These are phyloP conservation scores for Oenanthe oenanthe DNA, from an alignment of 2,113 vertebrate genomes.

Conservation along the genomic window DNA sequence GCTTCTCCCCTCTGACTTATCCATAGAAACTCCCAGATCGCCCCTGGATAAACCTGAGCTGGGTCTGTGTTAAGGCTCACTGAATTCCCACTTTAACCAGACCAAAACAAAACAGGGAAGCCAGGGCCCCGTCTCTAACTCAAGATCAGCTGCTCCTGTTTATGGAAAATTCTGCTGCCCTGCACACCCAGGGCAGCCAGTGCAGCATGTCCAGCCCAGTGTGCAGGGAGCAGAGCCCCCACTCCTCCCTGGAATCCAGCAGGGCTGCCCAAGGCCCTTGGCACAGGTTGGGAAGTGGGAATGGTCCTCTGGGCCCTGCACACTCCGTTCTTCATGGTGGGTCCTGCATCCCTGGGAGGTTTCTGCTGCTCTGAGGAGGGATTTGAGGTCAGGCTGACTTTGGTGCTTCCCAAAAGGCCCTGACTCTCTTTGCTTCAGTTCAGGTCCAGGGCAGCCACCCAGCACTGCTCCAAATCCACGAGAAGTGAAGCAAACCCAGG, in stretches of 20 bases:
- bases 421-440: background rate
- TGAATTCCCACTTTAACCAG: background rate
- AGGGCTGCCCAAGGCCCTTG: background rate
- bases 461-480: background rate
- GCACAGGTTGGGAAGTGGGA: accelerated
- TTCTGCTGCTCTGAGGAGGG: background rate
- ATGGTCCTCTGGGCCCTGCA: background rate
- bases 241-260: background rate
- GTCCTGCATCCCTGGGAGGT: background rate
- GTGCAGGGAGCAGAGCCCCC: accelerated
- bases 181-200: accelerated
- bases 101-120: background rate
- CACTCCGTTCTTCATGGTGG: accelerated
- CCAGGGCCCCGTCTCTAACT: accelerated
- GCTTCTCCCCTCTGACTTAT: accelerated
- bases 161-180: accelerated
- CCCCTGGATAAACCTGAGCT: background rate
- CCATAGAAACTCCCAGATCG: background rate
- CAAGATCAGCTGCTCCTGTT: background rate
- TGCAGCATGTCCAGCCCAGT: accelerated
- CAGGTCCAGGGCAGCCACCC: accelerated
- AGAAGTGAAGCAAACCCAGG: background rate
- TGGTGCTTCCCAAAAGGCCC: background rate
- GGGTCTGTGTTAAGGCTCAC: background rate
- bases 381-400: constrained; percentile 31